A percentile compares a stretch with the other conserved stretches of the same genome.
phyloP scores from a whole-genome alignment of 2,888 invertebrate species.

The Amblyjoppa proteus region DNA sequence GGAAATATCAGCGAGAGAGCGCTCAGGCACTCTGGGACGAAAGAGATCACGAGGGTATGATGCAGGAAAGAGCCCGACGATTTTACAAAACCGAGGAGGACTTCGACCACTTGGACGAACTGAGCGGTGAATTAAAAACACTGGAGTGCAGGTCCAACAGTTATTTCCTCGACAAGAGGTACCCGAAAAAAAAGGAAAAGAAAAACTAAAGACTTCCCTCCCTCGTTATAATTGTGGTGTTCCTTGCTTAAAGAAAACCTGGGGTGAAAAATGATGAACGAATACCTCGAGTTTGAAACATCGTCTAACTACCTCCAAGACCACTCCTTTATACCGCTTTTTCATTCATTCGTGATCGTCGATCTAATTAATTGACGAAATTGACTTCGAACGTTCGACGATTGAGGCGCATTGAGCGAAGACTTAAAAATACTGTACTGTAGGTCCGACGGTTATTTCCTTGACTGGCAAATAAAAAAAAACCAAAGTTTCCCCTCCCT shows the following conservation, averaged over 20 bases:
- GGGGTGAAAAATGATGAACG: constrained; percentile 41
- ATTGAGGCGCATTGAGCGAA: constrained; percentile 87
- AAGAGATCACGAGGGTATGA: constrained; percentile 83
- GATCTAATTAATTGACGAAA: neutral
- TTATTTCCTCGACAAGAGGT: constrained; percentile 90
- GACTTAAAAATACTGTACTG: constrained; percentile 89
- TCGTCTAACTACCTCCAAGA: too few relatives aligned
- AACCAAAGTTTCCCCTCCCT: neutral
- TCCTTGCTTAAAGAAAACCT: neutral
- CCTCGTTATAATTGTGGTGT: neutral
- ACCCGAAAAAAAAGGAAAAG: constrained; percentile 70
- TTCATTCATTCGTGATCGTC: neutral
- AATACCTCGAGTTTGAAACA: constrained; percentile 43
- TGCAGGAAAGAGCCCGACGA: constrained; percentile 82
- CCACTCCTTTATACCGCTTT: neutral
- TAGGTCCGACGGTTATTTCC: constrained; percentile 87
- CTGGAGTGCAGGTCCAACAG: constrained; percentile 88
- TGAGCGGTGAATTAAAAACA: constrained; percentile 88
- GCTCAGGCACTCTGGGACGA: constrained; percentile 79
- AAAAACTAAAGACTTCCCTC: neutral
- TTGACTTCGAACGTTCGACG: constrained; percentile 82
- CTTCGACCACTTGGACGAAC: constrained; percentile 87
- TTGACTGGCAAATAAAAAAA: constrained; percentile 80
- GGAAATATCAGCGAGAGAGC: constrained; percentile 81
- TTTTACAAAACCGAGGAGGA: constrained; percentile 84